These are phyloP conservation scores for Solea solea DNA, from an alignment of 2,113 vertebrate genomes.

Conservation along the genomic window DNA sequence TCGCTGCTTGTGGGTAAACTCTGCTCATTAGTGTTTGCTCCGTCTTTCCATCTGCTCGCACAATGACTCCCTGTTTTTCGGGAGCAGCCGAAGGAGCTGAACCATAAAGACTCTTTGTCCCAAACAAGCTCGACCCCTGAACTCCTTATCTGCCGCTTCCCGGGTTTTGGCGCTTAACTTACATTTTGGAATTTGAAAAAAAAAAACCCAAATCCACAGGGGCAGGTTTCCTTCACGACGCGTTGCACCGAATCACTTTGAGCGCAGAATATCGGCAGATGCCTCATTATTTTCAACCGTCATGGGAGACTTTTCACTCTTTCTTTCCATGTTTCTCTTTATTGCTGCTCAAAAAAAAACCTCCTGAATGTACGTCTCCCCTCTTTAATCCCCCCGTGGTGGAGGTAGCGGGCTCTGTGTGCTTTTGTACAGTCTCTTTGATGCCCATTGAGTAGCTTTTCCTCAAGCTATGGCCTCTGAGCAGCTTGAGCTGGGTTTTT, in stretches of 20 bases:
- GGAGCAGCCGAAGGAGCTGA: constrained; percentile 38
- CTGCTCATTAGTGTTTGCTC: constrained; percentile 45
- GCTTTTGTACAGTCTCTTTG: constrained; percentile 69
- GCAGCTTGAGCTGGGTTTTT: constrained; percentile 70
- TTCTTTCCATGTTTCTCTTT: constrained; percentile 52
- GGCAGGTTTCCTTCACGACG: not conserved
- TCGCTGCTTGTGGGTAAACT: constrained; percentile 40
- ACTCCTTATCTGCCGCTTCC: constrained; percentile 37
- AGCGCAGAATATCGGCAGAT: constrained; percentile 57
- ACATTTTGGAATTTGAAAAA: constrained; percentile 17
- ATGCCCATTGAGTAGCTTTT: constrained; percentile 65
- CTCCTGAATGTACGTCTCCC: constrained; percentile 36
- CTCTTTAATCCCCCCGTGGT: constrained; percentile 49
- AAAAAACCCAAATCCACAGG: constrained; percentile 10
- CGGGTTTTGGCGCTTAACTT: constrained; percentile 31
- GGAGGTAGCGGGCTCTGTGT: constrained; percentile 46
- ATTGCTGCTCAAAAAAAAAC: constrained; percentile 46
- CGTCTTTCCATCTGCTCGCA: constrained; percentile 66
- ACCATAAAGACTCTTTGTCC: constrained; percentile 72
- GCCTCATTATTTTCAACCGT: constrained; percentile 47
- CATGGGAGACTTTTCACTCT: constrained; percentile 45
- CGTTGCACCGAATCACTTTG: constrained; percentile 42
- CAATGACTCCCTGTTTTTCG: constrained; percentile 53
- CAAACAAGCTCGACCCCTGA: constrained; percentile 31
- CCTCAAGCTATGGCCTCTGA: constrained; percentile 53